Evolutionary conservation across 2,797 vertebrate species (phyloP), one percentile per base, ranked within the genome.

Genomic region (Cyprinella venusta): DNA sequence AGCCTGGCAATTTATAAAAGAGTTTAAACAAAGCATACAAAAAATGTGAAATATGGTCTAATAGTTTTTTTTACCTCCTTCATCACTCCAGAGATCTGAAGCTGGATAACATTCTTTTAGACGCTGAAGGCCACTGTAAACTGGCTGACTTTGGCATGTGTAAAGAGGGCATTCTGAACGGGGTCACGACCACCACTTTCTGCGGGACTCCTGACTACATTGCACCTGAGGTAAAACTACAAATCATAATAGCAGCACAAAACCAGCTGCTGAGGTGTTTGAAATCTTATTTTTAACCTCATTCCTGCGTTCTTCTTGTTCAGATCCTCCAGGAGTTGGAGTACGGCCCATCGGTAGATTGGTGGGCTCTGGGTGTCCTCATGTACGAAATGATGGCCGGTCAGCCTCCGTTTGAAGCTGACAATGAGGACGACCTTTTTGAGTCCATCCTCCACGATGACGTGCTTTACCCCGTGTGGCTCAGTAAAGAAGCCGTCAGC

Each of bases 321-420:
- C 56, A 99, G 98, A 99, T 99, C 89, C 94, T 99, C 38, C 97
- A 99, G 92, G 98, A 99, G 92, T 91, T 98, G 91, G 97, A 99
- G 90, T 99, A 99, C 0, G 97, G 97, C 8, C 96, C 97, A 0
- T 99, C 98, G 0, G 98, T 99, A 93, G 98, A 99, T 91, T 99
- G 97, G 98, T 99, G 98, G 98, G 97, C 97, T 8, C 91, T 99
- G 59, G 98, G 98, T 4, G 98, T 99, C 86, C 96, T 99, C 85
- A 99, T 99, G 97, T 99, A 99, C 0, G 98, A 99, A 94, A 99
- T 99, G 98, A 98, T 99, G 97, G 97, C 97, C 0, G 98, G 98
- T 2, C 98, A 99, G 84, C 97, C 98, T 56, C 98, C 98, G 16
- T 99, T 99, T 15, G 97, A 99, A 89, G 98, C 97, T 0, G 98